These are phyloP conservation scores for Calidris pygmaea DNA, from an alignment of 2,113 vertebrate genomes.

Conservation along the genomic window DNA sequence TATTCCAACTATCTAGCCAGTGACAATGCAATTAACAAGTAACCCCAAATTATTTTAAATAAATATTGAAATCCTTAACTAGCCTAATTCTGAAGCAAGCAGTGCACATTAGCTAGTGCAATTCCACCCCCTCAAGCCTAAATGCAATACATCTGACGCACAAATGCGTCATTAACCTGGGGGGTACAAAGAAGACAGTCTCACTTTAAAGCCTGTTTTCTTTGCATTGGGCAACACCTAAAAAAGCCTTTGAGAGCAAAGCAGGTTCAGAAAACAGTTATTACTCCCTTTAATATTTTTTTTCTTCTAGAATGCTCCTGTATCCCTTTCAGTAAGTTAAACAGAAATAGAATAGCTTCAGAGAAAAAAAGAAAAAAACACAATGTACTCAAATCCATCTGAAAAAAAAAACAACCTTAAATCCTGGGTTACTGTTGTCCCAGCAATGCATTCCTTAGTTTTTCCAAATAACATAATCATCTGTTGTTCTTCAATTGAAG, in stretches of 20 bases:
- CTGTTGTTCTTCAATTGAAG: not conserved
- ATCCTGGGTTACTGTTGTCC: not conserved
- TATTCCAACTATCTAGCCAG: not conserved
- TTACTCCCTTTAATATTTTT: not conserved
- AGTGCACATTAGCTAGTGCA: not conserved
- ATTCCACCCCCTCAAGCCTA: constrained; percentile 19
- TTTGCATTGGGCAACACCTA: not conserved
- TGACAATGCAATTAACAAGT: constrained; percentile 31
- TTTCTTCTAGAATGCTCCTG: constrained; percentile 36
- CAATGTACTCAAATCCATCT: not conserved
- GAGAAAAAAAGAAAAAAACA: not conserved
- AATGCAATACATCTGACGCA: not conserved
- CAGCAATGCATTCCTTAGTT: not conserved
- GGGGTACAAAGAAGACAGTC: not conserved
- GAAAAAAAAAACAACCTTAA: not conserved
- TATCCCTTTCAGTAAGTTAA: not conserved
- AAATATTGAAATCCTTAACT: not conserved
- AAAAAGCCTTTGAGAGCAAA: not conserved
- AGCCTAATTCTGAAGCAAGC: not conserved
- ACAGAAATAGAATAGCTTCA: not conserved
- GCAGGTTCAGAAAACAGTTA: not conserved
- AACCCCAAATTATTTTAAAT: not conserved
- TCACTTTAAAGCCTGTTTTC: not conserved
- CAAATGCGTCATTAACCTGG: not conserved
- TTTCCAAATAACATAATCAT: constrained; percentile 17